Evolutionary conservation across 2,888 invertebrate species (phyloP), one percentile per base, ranked within the genome.

Genomic region (Aethes cnicana): DNA sequence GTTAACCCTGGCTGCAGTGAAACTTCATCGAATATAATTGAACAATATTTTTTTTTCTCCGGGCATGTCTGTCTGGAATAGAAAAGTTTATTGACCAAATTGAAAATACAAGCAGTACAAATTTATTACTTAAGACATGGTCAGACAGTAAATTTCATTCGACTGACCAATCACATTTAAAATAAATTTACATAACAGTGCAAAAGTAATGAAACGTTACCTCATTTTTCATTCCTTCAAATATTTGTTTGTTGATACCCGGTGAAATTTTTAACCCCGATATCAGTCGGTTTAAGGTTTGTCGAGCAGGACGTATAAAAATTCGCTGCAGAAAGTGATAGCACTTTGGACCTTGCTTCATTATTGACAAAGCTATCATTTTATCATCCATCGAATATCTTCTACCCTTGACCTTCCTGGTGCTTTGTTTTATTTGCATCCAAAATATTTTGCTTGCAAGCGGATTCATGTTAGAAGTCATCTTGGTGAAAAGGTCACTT

Each of bases 281-380:
- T 16, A 14, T 12, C 4, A 32, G 8, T 32, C 17, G 14, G 17
- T 17, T 17, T n/a, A 18, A n/a, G 8, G 17, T 33, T 1, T 33
- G 16, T n/a, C 33, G 39, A 16, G 41, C 21, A 8, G 35, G 37
- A 16, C 21, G 33, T 16, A 33, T 33, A 23, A 41, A 48, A 20
- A 41, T 35, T 37, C 32, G 9, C 28, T 35, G 46, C 1, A 46
- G 11, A 26, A 48, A 48, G 44, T 18, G 20, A 9, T 37, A 44
- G 7, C 30, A 28, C 25, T 39, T 52, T 11, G 32, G 37, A 30
- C 44, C 44, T 28, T 52, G 50, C 17, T 44, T 52, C 18, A 44
- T 28, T 17, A 52, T 42, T 12, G 44, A 16, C 11, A 50, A 9
- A 5, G 37, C 28, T 30, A 50, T 30, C 16, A 50, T 36, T 50